These are phyloP conservation scores for Monopis laevigella DNA, from an alignment of 2,888 invertebrate species.

Conservation along the genomic window DNA sequence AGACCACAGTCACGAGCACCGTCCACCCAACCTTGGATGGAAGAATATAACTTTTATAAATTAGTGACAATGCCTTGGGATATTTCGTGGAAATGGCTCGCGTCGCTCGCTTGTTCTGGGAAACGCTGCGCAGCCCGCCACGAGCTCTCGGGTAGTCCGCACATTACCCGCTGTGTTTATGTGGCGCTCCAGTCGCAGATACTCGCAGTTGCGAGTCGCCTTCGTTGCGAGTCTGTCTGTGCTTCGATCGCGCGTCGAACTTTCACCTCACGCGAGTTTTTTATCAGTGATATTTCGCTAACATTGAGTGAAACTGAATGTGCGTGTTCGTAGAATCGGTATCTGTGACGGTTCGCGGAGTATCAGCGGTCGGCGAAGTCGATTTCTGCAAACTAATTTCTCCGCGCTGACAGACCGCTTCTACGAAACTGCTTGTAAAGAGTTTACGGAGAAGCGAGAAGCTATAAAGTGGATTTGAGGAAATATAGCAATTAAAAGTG, in stretches of 20 bases:
- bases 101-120: slow-evolving; percentile 59
- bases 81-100: slow-evolving; percentile 48
- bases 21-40: slow-evolving; percentile 37
- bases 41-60: slow-evolving; percentile 57
- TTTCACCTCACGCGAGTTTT: slow-evolving; percentile 60
- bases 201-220: slow-evolving; percentile 40
- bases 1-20: slow-evolving; percentile 27
- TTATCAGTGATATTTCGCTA: slow-evolving; percentile 53
- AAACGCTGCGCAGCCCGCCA: slow-evolving; percentile 32
- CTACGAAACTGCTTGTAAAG: slow-evolving; percentile 62
- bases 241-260: slow-evolving; percentile 39
- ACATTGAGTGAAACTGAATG: slow-evolving; percentile 59
- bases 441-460: slow-evolving; percentile 61
- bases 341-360: slow-evolving; percentile 43
- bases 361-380: slow-evolving; percentile 37
- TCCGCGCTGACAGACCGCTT: slow-evolving; percentile 39
- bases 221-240: slow-evolving; percentile 38
- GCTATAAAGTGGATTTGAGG: slow-evolving; percentile 63
- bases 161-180: slow-evolving; percentile 3
- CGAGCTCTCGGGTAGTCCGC: slow-evolving; percentile 26
- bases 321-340: slow-evolving; percentile 52
- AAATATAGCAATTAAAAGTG: slow-evolving; percentile 50
- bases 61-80: slow-evolving; percentile 62
- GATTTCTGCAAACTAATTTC: slow-evolving; percentile 63
- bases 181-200: slow-evolving; percentile 19